Evolutionary conservation across 2,888 invertebrate genomes (phyloP).

Genomic region (Papilio elwesi): DNA sequence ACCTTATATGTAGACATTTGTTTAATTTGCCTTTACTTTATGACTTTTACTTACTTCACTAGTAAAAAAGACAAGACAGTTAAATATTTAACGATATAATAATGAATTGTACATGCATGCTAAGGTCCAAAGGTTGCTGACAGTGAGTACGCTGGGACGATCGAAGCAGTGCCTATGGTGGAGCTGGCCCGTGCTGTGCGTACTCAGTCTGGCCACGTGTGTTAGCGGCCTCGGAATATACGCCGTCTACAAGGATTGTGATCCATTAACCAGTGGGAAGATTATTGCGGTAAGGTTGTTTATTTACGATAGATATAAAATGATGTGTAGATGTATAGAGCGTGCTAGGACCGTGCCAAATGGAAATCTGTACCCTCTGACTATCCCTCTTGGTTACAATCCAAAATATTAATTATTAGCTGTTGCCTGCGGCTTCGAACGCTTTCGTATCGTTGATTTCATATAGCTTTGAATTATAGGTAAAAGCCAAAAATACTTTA

Average conservation of each 20-base stretch:
- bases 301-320: neutral
- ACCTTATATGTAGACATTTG: too few species aligned
- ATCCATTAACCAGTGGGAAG: slow-evolving; percentile 87
- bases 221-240: slow-evolving; percentile 93
- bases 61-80: neutral
- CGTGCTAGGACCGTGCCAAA: neutral
- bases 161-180: slow-evolving; percentile 91
- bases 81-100: neutral
- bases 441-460: too few species aligned
- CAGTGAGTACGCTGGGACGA: slow-evolving; percentile 87
- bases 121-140: slow-evolving; percentile 88
- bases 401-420: too few species aligned
- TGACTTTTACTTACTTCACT: too few species aligned
- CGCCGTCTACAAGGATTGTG: slow-evolving; percentile 92
- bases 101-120: slow-evolving; percentile 11
- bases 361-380: neutral
- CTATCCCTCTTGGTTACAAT: too few species aligned
- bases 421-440: too few species aligned
- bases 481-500: too few species aligned
- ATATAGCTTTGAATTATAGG: too few species aligned
- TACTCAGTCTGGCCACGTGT: slow-evolving; percentile 89
- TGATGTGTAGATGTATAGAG: neutral
- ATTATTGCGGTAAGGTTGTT: slow-evolving; percentile 80
- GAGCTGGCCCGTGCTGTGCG: slow-evolving; percentile 90
- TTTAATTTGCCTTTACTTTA: too few species aligned